Evolutionary conservation across 1,140 invertebrate genomes (phyloP).

Genomic region (Antheraea pernyi): DNA sequence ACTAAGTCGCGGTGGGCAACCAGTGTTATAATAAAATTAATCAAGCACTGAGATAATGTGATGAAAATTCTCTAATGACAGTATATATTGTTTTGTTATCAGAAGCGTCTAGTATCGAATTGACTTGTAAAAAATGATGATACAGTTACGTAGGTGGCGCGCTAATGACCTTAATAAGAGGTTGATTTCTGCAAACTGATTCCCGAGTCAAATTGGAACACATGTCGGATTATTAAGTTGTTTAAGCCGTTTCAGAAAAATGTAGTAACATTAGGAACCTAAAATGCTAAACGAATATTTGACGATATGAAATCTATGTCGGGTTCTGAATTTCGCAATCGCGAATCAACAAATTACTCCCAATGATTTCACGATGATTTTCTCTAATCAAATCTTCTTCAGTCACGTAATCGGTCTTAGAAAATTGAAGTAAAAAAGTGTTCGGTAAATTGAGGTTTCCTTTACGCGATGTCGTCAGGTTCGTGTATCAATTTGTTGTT

Average conservation of each 20-base stretch:
- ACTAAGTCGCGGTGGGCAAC: too few species aligned
- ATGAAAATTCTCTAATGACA: too few species aligned
- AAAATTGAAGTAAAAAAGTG: conserved; percentile 21
- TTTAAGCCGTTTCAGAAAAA: conserved; percentile 11
- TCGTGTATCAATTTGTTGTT: not conserved
- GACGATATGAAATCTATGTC: conserved; percentile 19
- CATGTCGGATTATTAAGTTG: conserved; percentile 35
- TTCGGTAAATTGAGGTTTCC: conserved; percentile 10
- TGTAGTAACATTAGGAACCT: not conserved
- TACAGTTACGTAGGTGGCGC: not conserved
- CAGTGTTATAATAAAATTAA: too few species aligned
- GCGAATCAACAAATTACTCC: conserved; percentile 23
- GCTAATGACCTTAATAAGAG: not conserved
- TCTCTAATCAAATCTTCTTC: not conserved
- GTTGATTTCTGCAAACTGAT: not conserved
- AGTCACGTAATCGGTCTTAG: conserved; percentile 18
- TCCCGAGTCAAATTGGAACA: conserved; percentile 36
- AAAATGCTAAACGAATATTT: conserved; percentile 22
- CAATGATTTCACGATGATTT: not conserved
- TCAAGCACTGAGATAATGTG: too few species aligned
- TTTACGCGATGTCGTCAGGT: not conserved
- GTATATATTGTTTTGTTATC: too few species aligned
- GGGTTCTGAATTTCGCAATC: conserved; percentile 11
- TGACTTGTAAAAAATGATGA: not conserved
- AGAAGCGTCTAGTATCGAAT: too few species aligned